Conservation (phyloP, 2,113 vertebrate genomes). For the Paramormyrops kingsleyae region DNA sequence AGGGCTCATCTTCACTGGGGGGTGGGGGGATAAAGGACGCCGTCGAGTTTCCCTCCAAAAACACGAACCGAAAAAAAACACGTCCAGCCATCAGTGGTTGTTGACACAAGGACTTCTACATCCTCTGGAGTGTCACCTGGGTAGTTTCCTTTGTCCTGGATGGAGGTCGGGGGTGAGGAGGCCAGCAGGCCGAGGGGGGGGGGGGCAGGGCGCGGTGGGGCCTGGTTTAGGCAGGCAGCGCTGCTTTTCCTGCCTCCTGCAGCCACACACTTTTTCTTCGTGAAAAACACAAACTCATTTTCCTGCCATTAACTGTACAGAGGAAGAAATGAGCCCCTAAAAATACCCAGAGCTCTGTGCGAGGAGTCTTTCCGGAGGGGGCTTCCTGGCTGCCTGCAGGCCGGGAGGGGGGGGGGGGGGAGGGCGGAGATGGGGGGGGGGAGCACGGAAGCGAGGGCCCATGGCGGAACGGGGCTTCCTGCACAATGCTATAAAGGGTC, state of each 20-base stretch:
- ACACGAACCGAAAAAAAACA: background rate
- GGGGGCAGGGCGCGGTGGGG: background rate
- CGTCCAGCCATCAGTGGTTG: background rate
- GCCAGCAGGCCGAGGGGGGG: background rate
- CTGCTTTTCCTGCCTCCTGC: background rate
- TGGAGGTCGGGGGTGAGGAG: background rate
- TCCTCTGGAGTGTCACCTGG: background rate
- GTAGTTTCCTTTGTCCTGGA: slow-evolving; percentile 14
- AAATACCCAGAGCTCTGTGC: background rate
- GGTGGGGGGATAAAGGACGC: background rate
- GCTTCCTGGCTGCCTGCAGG: slow-evolving; percentile 10
- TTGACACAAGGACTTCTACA: background rate
- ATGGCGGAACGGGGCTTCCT: slow-evolving; percentile 8
- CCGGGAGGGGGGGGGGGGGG: no score
- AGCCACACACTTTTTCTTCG: background rate
- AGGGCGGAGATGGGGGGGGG: background rate
- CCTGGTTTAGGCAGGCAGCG: background rate
- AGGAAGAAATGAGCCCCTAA: background rate
- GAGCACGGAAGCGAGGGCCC: background rate
- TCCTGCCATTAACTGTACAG: slow-evolving; percentile 16
- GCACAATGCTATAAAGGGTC: slow-evolving; percentile 4
- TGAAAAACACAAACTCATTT: slow-evolving; percentile 1
- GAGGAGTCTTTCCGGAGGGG: slow-evolving; percentile 8
- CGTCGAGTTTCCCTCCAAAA: background rate
- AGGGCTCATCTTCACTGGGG: background rate